phyloP scores from a whole-genome alignment of 1,140 invertebrate species.

The Halesus radiatus region DNA sequence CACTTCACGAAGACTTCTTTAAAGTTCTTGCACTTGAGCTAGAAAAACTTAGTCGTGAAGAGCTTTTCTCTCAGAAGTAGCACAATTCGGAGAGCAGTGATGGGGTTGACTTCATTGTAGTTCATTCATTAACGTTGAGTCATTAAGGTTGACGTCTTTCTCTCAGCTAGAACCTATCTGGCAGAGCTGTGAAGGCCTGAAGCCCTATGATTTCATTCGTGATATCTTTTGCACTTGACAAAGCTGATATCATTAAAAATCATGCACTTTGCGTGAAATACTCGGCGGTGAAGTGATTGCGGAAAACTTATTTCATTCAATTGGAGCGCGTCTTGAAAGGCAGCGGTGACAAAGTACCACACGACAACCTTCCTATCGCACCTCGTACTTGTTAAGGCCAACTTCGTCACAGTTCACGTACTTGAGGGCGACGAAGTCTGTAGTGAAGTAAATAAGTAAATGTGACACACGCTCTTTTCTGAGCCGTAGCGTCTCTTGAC shows the following conservation, averaged over 20 bases:
- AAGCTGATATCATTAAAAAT: slow-evolving; percentile 95
- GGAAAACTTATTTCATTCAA: slow-evolving; percentile 90
- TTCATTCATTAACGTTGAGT: neutral
- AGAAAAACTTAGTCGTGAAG: neutral
- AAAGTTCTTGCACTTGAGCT: neutral
- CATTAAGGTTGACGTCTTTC: too few species aligned
- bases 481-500: too few species aligned
- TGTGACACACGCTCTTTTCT: neutral
- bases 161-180: too few species aligned
- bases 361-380: too few species aligned
- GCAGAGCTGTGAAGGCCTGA: too few species aligned
- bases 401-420: neutral
- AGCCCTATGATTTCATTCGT: neutral
- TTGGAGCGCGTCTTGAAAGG: slow-evolving; percentile 93
- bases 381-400: neutral
- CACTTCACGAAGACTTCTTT: neutral
- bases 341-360: slow-evolving; percentile 70
- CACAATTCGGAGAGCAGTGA: too few species aligned
- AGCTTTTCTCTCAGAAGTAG: too few species aligned
- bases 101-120: neutral
- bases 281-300: slow-evolving; percentile 94
- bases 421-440: neutral
- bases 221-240: slow-evolving; percentile 78
- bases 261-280: slow-evolving; percentile 94
- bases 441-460: neutral